These are phyloP conservation scores for Apistogramma diplotaenia DNA, from an alignment of 2,113 vertebrate genomes.

Conservation along the genomic window DNA sequence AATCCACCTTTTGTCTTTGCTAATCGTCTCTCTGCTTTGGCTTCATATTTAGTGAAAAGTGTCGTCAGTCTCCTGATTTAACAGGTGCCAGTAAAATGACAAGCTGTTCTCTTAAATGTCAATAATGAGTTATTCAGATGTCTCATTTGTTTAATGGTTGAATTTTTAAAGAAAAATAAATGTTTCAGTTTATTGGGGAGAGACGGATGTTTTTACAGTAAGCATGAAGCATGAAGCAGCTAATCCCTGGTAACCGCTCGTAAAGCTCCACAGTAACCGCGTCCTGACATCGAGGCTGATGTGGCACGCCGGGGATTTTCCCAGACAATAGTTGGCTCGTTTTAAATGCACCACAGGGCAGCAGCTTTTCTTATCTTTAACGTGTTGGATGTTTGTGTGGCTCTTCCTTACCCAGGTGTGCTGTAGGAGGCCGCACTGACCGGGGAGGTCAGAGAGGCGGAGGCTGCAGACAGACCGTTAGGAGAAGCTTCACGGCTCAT, in stretches of 20 bases:
- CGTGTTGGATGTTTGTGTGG: background rate
- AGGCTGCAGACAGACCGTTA: conserved; percentile 56
- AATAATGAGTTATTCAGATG: background rate
- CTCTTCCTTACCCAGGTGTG: conserved; percentile 61
- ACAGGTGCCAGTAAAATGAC: background rate
- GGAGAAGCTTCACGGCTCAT: conserved; percentile 75
- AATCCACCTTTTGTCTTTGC: background rate
- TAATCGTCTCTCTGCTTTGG: background rate
- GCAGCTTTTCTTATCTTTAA: background rate
- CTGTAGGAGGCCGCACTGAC: conserved; percentile 70
- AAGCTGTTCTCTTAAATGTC: background rate
- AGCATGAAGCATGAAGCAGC: background rate
- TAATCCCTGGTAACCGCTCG: background rate
- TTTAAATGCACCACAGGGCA: background rate
- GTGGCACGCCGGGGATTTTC: background rate
- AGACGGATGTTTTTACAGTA: background rate
- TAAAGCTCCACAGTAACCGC: background rate
- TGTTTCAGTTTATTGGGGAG: background rate
- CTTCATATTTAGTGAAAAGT: background rate
- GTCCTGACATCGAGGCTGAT: rapidly evolving
- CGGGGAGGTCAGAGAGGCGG: conserved; percentile 69
- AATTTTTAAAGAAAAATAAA: background rate
- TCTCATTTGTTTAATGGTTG: background rate
- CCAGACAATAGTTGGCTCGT: background rate
- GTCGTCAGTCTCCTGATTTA: background rate